Evolutionary conservation across 35 echinoderm and acorn worm genomes (phyloP).

Genomic region (Apostichopus parvimensis): DNA sequence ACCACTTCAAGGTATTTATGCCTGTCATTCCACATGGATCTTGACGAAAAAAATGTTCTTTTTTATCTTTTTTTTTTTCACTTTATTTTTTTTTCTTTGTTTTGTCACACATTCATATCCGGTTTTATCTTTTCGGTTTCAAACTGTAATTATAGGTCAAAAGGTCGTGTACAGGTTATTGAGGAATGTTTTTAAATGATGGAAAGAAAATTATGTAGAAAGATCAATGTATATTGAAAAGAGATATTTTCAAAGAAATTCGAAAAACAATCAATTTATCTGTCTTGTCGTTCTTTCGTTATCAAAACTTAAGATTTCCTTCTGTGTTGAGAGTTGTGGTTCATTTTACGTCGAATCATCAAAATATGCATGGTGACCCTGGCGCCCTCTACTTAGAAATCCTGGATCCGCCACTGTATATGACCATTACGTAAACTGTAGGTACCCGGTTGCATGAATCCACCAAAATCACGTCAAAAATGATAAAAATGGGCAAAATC

Average conservation of each 20-base stretch:
- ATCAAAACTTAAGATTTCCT: background rate
- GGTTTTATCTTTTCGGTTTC: conserved; percentile 6
- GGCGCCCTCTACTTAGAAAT: no score
- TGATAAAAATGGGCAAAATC: no score
- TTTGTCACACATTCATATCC: background rate
- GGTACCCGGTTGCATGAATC: no score
- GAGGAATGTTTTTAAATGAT: conserved; percentile 9
- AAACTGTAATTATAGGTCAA: conserved; percentile 16
- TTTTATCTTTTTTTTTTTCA: background rate
- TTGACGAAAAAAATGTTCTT: background rate
- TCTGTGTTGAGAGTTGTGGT: no score
- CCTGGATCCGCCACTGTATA: no score
- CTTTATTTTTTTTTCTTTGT: background rate
- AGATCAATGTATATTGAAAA: conserved; percentile 29
- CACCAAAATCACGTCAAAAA: no score
- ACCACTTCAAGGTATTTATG: no score
- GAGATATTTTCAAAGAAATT: conserved; percentile 45
- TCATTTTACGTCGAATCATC: no score
- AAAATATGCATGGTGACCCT: no score
- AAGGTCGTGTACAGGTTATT: conserved; percentile 23
- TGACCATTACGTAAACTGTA: no score
- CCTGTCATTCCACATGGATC: conserved; percentile 16
- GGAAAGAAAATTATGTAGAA: conserved; percentile 12
- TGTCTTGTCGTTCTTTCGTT: background rate
- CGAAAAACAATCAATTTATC: background rate